phyloP scores from a whole-genome alignment of 2,888 invertebrate species.

The Stenolophus ochropezus region DNA sequence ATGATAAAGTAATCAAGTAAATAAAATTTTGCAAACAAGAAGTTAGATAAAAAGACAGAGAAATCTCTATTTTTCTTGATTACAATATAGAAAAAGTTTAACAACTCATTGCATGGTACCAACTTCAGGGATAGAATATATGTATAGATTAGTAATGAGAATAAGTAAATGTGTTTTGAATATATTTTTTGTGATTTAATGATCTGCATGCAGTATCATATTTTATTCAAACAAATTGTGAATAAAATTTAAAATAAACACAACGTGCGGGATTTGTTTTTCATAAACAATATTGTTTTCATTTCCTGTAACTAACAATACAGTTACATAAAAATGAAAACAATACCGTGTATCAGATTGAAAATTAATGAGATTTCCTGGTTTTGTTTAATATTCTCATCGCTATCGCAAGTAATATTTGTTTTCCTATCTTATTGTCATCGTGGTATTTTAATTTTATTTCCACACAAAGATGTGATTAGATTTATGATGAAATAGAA shows the following conservation, averaged over 20 bases:
- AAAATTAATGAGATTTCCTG: constrained; percentile 45
- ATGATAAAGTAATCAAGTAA: too few relatives aligned
- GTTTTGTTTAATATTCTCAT: constrained; percentile 20
- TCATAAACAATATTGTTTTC: constrained; percentile 26
- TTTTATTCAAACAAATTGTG: background rate
- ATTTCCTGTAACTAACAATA: constrained; percentile 13
- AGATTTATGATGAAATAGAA: background rate
- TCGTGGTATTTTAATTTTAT: background rate
- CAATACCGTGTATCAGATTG: constrained; percentile 33
- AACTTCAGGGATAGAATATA: too few relatives aligned
- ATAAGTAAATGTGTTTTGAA: too few relatives aligned
- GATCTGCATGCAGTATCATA: background rate
- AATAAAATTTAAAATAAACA: background rate
- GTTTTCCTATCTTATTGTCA: constrained; percentile 16
- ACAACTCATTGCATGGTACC: too few relatives aligned
- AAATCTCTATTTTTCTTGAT: too few relatives aligned
- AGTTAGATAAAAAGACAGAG: too few relatives aligned
- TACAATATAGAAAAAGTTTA: too few relatives aligned
- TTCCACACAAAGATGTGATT: background rate
- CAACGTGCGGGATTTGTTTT: background rate
- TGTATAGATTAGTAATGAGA: too few relatives aligned
- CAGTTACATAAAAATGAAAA: constrained; percentile 29
- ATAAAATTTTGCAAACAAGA: too few relatives aligned
- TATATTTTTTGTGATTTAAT: too few relatives aligned
- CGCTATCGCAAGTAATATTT: constrained; percentile 7